Conservation (phyloP, 2,888 invertebrate genomes). For the Spisula subtruncata region DNA sequence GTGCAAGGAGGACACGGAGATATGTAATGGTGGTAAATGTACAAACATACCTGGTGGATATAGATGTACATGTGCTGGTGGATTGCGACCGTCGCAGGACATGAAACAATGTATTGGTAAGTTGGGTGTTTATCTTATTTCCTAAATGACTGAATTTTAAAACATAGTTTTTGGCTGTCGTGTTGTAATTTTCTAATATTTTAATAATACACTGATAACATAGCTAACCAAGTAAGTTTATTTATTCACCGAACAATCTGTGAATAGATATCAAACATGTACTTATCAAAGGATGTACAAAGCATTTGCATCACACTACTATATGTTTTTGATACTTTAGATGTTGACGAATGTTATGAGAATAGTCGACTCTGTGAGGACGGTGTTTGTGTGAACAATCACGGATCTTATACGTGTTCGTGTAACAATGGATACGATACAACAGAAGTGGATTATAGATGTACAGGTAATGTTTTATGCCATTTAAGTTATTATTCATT, state of each 20-base stretch:
- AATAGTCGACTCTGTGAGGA: slow-evolving; percentile 86
- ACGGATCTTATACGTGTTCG: slow-evolving; percentile 86
- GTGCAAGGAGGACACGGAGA: slow-evolving; percentile 91
- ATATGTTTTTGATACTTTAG: slow-evolving; percentile 72
- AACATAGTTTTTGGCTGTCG: no score
- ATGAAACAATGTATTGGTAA: slow-evolving; percentile 92
- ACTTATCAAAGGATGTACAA: no score
- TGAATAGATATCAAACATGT: no score
- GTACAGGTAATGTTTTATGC: slow-evolving; percentile 90
- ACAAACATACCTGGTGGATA: slow-evolving; percentile 93
- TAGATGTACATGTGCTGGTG: slow-evolving; percentile 90
- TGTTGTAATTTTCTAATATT: no score
- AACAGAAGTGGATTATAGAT: slow-evolving; percentile 93
- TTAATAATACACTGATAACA: no score
- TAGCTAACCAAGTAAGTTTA: no score
- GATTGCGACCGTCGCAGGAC: slow-evolving; percentile 91
- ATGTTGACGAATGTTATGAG: slow-evolving; percentile 87
- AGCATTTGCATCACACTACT: no score
- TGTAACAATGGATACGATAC: slow-evolving; percentile 92
- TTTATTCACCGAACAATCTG: no score
- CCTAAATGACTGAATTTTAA: neutral
- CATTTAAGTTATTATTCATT: no score
- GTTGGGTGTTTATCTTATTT: neutral
- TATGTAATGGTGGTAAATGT: slow-evolving; percentile 90
- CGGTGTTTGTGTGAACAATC: slow-evolving; percentile 85